Evolutionary conservation across 2,888 invertebrate species (phyloP).

Genomic region (Lasioglossum malachurum): DNA sequence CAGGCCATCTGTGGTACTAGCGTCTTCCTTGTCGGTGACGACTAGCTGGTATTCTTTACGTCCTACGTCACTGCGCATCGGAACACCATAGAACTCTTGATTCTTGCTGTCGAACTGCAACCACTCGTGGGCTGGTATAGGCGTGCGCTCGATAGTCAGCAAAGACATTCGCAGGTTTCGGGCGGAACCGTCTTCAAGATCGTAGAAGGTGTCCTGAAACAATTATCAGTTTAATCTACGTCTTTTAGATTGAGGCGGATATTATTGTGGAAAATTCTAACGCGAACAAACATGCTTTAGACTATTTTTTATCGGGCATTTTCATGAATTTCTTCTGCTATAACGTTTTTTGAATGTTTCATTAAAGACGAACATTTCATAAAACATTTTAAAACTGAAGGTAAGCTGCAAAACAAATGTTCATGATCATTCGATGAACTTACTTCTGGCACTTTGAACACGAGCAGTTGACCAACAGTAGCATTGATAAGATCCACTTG

Average conservation of each 20-base stretch:
- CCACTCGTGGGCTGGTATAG: conserved; percentile 91
- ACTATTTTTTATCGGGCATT: no score
- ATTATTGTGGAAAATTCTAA: no score
- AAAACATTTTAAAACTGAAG: neutral
- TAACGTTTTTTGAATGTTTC: neutral
- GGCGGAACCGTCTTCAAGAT: conserved; percentile 93
- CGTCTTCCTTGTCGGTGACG: conserved; percentile 81
- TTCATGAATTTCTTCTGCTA: neutral
- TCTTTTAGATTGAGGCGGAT: no score
- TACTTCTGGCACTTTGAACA: conserved; percentile 93
- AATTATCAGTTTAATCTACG: neutral
- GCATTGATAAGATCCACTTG: conserved; percentile 94
- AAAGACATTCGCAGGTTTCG: conserved; percentile 90
- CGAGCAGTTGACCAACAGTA: conserved; percentile 92
- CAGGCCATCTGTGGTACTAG: conserved; percentile 91
- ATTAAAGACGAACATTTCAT: neutral
- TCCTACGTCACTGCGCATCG: conserved; percentile 90
- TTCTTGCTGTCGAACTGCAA: conserved; percentile 95
- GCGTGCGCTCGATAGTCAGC: conserved; percentile 90
- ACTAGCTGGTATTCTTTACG: conserved; percentile 92
- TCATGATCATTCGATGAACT: conserved; percentile 69
- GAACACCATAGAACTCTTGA: conserved; percentile 95
- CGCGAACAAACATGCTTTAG: no score
- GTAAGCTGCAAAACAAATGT: neutral
- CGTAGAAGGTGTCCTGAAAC: conserved; percentile 93